Evolutionary conservation across 2,797 vertebrate species (phyloP).

Genomic region (Threskiornis aethiopicus): DNA sequence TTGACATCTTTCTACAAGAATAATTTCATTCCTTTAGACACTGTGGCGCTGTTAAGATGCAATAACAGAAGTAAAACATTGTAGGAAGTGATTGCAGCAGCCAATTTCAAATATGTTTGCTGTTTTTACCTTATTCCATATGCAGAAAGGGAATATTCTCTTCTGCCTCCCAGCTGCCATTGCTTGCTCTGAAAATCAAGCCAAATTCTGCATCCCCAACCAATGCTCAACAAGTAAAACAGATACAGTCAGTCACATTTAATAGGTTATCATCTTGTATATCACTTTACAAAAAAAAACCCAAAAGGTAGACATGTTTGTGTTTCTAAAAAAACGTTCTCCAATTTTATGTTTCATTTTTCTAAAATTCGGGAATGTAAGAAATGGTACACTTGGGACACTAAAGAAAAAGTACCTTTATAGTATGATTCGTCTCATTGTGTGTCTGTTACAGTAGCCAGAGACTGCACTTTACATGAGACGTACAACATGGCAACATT

Average conservation of each 20-base stretch:
- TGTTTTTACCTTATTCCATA: background rate
- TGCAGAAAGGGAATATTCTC: background rate
- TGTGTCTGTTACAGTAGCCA: background rate
- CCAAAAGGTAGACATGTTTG: background rate
- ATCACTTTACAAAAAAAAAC: background rate
- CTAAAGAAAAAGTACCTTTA: background rate
- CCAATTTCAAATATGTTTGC: background rate
- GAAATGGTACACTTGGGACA: background rate
- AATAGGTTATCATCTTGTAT: background rate
- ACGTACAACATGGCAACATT: background rate
- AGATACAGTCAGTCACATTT: background rate
- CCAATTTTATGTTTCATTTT: background rate
- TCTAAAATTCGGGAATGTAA: background rate
- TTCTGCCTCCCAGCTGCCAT: background rate
- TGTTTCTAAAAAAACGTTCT: background rate
- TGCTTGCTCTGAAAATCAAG: background rate
- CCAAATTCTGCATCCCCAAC: background rate
- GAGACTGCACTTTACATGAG: background rate
- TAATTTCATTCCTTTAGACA: background rate
- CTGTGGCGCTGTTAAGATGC: background rate
- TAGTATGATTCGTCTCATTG: background rate
- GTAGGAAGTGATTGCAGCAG: background rate
- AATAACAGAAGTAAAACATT: background rate
- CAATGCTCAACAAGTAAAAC: background rate
- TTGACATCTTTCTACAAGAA: background rate